These are phyloP conservation scores for Spheniscus humboldti DNA, from an alignment of 2,797 vertebrate genomes.

Conservation along the genomic window DNA sequence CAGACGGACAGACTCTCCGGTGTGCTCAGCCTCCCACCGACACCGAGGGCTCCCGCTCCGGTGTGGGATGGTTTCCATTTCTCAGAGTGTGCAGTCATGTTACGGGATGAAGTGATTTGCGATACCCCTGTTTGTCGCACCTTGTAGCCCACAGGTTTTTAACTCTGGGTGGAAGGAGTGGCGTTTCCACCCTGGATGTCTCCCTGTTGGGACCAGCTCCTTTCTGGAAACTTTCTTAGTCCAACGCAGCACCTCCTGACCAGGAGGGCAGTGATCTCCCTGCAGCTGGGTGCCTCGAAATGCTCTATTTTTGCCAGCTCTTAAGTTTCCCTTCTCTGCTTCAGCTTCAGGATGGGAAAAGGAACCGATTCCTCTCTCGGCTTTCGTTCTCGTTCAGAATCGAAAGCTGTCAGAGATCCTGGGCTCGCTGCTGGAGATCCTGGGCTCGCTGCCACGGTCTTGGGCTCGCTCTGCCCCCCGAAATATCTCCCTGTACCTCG, in stretches of 20 bases:
- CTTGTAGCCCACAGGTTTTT: not conserved
- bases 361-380: not conserved
- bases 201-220: not conserved
- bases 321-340: not conserved
- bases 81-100: not conserved
- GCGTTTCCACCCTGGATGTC: not conserved
- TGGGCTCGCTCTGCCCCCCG: not conserved
- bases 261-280: not conserved
- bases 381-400: slow-evolving; percentile 23
- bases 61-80: not conserved
- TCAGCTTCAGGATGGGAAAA: not conserved
- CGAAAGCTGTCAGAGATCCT: not conserved
- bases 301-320: not conserved
- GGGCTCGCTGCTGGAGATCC: not conserved
- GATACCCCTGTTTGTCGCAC: not conserved
- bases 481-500: not conserved
- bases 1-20: fast-evolving
- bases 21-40: not conserved
- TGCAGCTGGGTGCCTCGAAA: not conserved
- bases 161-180: not conserved
- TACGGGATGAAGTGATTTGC: not conserved
- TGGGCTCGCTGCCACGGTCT: not conserved
- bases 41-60: fast-evolving
- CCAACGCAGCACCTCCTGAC: not conserved
- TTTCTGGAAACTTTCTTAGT: not conserved